Evolutionary conservation across 2,888 invertebrate species (phyloP).

Genomic region (Tholera decimalis): DNA sequence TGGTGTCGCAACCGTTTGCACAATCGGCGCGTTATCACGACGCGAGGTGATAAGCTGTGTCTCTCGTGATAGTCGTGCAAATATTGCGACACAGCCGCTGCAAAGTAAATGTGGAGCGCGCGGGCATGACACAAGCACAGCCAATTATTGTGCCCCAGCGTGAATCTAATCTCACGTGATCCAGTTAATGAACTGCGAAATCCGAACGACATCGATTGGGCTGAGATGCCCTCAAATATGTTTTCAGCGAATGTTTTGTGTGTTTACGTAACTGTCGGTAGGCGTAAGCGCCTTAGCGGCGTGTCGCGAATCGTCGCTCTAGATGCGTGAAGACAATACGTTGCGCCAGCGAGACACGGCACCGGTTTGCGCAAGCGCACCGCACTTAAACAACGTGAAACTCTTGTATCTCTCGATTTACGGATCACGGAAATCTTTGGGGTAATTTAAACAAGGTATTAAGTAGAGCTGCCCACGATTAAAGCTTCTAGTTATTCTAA

Average conservation of each 20-base stretch:
- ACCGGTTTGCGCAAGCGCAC: slow-evolving; percentile 70
- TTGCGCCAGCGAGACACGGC: slow-evolving; percentile 68
- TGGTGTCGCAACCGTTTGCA: slow-evolving; percentile 72
- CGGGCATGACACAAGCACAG: slow-evolving; percentile 55
- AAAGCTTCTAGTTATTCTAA: slow-evolving; percentile 39
- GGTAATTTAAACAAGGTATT: slow-evolving; percentile 64
- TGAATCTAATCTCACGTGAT: slow-evolving; percentile 60
- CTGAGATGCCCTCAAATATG: slow-evolving; percentile 68
- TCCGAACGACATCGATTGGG: slow-evolving; percentile 61
- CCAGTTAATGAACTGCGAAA: slow-evolving; percentile 62
- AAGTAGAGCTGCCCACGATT: slow-evolving; percentile 59
- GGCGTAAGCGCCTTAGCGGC: slow-evolving; percentile 73
- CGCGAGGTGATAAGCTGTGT: slow-evolving; percentile 68
- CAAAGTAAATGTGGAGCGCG: slow-evolving; percentile 67
- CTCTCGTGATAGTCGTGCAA: slow-evolving; percentile 71
- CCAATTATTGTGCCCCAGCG: slow-evolving; percentile 59
- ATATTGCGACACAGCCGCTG: slow-evolving; percentile 70
- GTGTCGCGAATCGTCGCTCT: slow-evolving; percentile 80
- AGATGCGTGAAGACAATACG: slow-evolving; percentile 83
- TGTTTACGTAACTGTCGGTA: slow-evolving; percentile 74
- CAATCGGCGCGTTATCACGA: slow-evolving; percentile 72
- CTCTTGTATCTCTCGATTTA: slow-evolving; percentile 73
- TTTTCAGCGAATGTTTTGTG: slow-evolving; percentile 62
- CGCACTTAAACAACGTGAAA: slow-evolving; percentile 68
- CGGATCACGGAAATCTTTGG: slow-evolving; percentile 70